These are phyloP conservation scores for Gnatocerus cornutus DNA, from an alignment of 2,888 invertebrate species.

Conservation along the genomic window DNA sequence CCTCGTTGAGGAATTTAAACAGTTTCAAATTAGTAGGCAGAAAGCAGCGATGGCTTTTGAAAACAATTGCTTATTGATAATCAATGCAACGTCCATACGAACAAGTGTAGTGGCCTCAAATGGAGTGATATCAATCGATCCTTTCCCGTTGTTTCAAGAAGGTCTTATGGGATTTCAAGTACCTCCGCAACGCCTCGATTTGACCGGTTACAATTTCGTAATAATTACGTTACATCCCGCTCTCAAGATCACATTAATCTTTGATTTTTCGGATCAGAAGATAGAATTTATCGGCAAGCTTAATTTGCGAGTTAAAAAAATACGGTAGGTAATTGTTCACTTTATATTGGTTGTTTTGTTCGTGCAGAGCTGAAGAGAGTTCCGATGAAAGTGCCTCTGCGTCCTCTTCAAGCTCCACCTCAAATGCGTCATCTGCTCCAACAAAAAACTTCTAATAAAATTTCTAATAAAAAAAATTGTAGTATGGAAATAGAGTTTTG, in stretches of 20 bases:
- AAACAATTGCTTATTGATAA: conserved; percentile 24
- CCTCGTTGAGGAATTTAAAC: conserved; percentile 36
- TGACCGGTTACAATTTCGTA: conserved; percentile 8
- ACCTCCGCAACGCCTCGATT: conserved; percentile 26
- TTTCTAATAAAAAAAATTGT: too few relatives aligned
- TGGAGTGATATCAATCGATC: conserved; percentile 29
- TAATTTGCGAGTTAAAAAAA: conserved; percentile 30
- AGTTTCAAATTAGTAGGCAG: conserved; percentile 37
- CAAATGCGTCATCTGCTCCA: too few relatives aligned
- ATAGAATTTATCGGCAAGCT: conserved; percentile 14
- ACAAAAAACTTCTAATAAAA: too few relatives aligned
- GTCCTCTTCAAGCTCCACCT: conserved; percentile 18
- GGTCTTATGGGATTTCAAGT: conserved; percentile 25
- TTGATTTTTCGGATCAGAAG: conserved; percentile 27
- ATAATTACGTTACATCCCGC: conserved; percentile 20
- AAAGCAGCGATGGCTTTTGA: conserved; percentile 30
- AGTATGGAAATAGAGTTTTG: too few relatives aligned
- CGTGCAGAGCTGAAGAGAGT: conserved; percentile 30
- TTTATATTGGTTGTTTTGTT: conserved; percentile 26
- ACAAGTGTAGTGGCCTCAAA: conserved; percentile 29
- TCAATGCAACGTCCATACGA: conserved; percentile 18
- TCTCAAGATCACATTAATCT: conserved; percentile 17
- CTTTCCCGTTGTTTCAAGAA: conserved; percentile 25
- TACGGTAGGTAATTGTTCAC: conserved; percentile 30
- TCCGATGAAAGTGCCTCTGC: conserved; percentile 27